Percentiles rank a stretch among this genome's conserved stretches.
Conservation (phyloP, 1,140 invertebrate genomes). For the Lordiphosa mommai region DNA sequence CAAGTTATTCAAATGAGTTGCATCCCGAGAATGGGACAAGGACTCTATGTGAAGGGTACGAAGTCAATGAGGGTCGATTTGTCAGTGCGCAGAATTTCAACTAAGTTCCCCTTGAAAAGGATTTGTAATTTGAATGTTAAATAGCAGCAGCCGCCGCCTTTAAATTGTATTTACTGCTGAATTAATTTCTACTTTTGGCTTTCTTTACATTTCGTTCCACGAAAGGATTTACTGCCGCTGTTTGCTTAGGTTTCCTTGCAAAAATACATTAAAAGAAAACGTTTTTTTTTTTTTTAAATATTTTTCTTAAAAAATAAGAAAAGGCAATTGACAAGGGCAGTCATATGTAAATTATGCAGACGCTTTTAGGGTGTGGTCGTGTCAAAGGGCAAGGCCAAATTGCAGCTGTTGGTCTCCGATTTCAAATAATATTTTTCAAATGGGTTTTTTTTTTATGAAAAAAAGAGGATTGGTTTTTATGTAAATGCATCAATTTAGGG, state of each 20-base stretch:
- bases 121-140: constrained; percentile 78
- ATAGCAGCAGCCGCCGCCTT: constrained; percentile 39
- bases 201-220: constrained; percentile 32
- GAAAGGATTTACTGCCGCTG: constrained; percentile 37
- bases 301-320: constrained; percentile 36
- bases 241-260: constrained; percentile 67
- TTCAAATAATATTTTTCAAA: constrained; percentile 10
- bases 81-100: constrained; percentile 35
- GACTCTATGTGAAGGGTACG: constrained; percentile 29
- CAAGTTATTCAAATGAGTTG: constrained; percentile 56
- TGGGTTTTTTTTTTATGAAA: no score
- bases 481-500: no score
- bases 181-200: constrained; percentile 65
- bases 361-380: constrained; percentile 19
- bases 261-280: constrained; percentile 58
- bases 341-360: constrained; percentile 58
- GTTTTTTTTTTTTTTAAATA: constrained; percentile 27
- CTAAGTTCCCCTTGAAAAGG: constrained; percentile 39
- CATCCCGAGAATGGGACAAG: constrained; percentile 42
- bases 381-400: constrained; percentile 9
- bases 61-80: constrained; percentile 68
- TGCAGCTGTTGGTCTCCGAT: constrained; percentile 35
- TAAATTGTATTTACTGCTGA: constrained; percentile 73
- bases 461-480: no score
- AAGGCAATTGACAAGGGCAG: constrained; percentile 71